A percentile compares a stretch with the other conserved stretches of the same genome.
phyloP scores from a whole-genome alignment of 1,140 invertebrate genomes.

The Gonatopus flavifemur region DNA sequence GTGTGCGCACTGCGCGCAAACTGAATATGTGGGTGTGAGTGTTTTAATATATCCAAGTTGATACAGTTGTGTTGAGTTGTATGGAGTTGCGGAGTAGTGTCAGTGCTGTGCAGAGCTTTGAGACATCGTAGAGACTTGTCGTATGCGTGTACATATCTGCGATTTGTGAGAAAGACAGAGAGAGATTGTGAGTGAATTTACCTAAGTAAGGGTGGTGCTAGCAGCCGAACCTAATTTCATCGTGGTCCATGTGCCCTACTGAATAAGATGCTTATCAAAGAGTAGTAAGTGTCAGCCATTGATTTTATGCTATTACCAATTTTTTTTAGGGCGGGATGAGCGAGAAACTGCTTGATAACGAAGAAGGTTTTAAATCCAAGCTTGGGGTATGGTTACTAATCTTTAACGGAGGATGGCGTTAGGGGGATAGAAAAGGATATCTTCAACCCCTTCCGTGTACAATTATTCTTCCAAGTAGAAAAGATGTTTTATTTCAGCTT shows the following conservation, averaged over 20 bases:
- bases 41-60: too few species aligned
- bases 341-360: conserved; percentile 5
- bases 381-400: conserved; percentile 31
- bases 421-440: conserved; percentile 12
- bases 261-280: conserved; percentile 56
- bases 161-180: too few species aligned
- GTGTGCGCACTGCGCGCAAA: too few species aligned
- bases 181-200: conserved; percentile 29
- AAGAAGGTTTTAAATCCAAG: conserved; percentile 25
- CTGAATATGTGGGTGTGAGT: too few species aligned
- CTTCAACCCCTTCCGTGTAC: conserved; percentile 27
- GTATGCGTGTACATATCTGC: too few species aligned
- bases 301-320: not conserved
- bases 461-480: conserved; percentile 3
- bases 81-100: too few species aligned
- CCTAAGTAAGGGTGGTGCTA: conserved; percentile 29
- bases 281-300: conserved; percentile 45
- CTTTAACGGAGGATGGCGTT: conserved; percentile 30
- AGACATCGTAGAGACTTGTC: too few species aligned
- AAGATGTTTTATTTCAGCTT: conserved; percentile 1
- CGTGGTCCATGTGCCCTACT: conserved; percentile 38
- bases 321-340: not conserved
- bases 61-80: too few species aligned
- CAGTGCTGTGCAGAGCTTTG: too few species aligned
- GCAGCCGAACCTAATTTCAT: conserved; percentile 19